Percentiles rank a stretch among this genome's conserved stretches.
Conservation (phyloP, 2,797 vertebrate genomes). For the Peromyscus attwateri region DNA sequence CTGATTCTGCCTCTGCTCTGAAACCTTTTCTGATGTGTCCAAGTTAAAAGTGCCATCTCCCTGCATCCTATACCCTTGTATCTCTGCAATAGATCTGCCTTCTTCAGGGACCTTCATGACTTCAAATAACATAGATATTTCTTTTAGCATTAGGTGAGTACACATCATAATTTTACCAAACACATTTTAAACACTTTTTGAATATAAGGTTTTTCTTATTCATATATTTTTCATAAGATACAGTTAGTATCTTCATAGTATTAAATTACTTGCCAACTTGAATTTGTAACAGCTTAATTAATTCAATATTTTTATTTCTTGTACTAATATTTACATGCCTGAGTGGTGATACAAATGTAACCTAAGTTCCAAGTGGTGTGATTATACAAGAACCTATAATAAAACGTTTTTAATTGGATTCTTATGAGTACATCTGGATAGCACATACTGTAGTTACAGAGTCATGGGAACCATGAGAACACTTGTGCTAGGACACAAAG, state of each 20-base stretch:
- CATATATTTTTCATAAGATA: not conserved
- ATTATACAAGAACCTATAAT: constrained; percentile 43
- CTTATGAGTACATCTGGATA: constrained; percentile 44
- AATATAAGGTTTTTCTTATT: constrained; percentile 25
- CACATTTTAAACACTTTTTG: constrained; percentile 56
- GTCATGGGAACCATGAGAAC: constrained; percentile 28
- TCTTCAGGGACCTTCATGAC: constrained; percentile 5
- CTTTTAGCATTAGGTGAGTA: not conserved
- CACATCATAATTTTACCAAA: not conserved
- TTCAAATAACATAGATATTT: constrained; percentile 5
- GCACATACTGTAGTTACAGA: constrained; percentile 46
- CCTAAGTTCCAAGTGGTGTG: not conserved
- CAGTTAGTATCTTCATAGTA: not conserved
- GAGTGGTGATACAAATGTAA: not conserved
- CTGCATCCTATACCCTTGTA: not conserved
- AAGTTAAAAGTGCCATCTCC: not conserved
- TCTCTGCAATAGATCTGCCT: not conserved
- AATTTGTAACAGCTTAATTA: constrained; percentile 55
- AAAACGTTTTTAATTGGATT: constrained; percentile 48
- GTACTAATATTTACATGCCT: constrained; percentile 6
- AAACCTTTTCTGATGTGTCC: constrained; percentile 9
- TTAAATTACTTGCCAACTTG: not conserved
- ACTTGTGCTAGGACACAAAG: not conserved
- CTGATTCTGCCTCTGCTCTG: not conserved
- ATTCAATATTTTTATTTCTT: constrained; percentile 34